A percentile compares a stretch with the other conserved stretches of the same genome.
Conservation (phyloP, 2,113 vertebrate genomes). For the Cebus imitator region DNA sequence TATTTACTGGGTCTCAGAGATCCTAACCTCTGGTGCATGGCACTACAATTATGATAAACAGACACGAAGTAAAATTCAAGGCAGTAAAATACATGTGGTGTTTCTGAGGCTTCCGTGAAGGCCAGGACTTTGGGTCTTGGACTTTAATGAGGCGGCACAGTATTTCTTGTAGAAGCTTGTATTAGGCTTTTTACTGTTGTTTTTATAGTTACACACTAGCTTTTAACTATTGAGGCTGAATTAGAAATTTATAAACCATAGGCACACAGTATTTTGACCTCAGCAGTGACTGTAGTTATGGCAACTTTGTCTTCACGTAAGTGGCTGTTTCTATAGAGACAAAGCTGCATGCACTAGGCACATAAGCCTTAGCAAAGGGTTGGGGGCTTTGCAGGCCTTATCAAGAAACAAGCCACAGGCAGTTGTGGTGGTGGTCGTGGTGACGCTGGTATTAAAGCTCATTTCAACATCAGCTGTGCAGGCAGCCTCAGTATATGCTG, state of each 20-base stretch:
- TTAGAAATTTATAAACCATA: constrained; percentile 11
- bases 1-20: constrained; percentile 12
- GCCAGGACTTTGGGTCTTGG: background rate
- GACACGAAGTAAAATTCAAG: background rate
- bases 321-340: constrained; percentile 54
- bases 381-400: background rate
- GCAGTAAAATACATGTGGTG: background rate
- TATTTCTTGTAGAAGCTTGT: background rate
- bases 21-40: background rate
- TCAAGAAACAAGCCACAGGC: constrained; percentile 7
- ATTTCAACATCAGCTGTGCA: background rate
- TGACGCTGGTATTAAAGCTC: background rate
- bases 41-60: background rate
- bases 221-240: constrained; percentile 5
- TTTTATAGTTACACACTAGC: background rate
- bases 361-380: constrained; percentile 40
- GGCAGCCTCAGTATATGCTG: background rate
- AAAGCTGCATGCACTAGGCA: background rate
- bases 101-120: constrained; percentile 10
- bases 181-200: background rate
- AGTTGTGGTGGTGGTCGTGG: rapidly evolving
- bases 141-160: background rate
- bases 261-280: constrained; percentile 29
- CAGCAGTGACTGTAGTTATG: constrained; percentile 50
- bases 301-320: constrained; percentile 50